A percentile compares a stretch with the other conserved stretches of the same genome.
Evolutionary conservation across 2,113 vertebrate genomes (phyloP).

Genomic region (Ornithorhynchus anatinus): DNA sequence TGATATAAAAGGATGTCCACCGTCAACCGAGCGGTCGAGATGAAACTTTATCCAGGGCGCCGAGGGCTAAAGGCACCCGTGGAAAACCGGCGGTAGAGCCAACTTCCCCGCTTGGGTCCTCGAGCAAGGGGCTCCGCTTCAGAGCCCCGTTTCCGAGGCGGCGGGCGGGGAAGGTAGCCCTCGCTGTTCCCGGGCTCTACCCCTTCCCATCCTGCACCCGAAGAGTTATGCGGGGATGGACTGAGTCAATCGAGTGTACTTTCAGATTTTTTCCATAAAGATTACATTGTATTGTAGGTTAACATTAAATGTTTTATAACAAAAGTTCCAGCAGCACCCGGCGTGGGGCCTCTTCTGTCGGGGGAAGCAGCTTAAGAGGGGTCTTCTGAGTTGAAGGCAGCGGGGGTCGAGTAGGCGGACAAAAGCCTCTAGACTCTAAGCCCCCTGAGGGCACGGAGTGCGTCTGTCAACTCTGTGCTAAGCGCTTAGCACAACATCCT

Average conservation of each 20-base stretch:
- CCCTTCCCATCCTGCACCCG: constrained; percentile 33
- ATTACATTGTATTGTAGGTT: constrained; percentile 68
- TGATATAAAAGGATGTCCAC: constrained; percentile 5
- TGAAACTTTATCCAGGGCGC: constrained; percentile 40
- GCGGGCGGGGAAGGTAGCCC: constrained; percentile 2
- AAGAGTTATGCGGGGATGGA: constrained; percentile 22
- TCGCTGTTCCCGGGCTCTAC: constrained; percentile 20
- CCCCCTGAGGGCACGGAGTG: no score
- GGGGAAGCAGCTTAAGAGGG: background rate
- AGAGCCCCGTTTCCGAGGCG: background rate
- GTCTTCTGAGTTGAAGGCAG: background rate
- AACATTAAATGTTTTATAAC: constrained; percentile 68
- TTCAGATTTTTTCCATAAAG: constrained; percentile 62
- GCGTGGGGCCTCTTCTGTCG: constrained; percentile 43
- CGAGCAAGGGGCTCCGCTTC: constrained; percentile 11
- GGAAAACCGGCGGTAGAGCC: no score
- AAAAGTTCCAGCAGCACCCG: constrained; percentile 17
- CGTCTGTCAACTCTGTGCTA: no score
- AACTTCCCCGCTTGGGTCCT: constrained; percentile 25
- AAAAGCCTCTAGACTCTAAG: no score
- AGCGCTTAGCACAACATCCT: no score
- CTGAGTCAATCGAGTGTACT: constrained; percentile 60
- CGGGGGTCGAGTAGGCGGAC: background rate
- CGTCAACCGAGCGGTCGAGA: constrained; percentile 33
- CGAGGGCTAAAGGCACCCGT: constrained; percentile 46